Evolutionary conservation across 92 coral and sea anemone species (phyloP), one percentile per base, ranked within the genome.

Genomic region (Heteractis magnifica): DNA sequence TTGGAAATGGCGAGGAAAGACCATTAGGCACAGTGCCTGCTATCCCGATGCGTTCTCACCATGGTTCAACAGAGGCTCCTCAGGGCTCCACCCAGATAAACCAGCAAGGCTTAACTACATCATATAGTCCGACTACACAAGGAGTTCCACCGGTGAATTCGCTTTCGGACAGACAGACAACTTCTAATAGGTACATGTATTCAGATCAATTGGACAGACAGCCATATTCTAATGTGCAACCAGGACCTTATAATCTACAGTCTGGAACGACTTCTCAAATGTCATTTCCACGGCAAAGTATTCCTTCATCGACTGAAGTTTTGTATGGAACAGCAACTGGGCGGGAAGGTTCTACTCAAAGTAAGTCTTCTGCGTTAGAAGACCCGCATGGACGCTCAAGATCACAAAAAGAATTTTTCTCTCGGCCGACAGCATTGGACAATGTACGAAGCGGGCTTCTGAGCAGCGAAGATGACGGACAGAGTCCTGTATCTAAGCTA

Each of bases 401-500:
- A 19, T 16, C 34, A 15, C 71, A 48, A 10, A 71, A 26, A 0
- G 65, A 73, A 34, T 4, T 19, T 50, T 41, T 44, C 20, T 49
- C 71, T 16, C 58, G 82, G 19, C 81, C 87, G n/a, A 48, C 88
- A 9, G 71, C 75, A 10, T n/a, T 84, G n/a, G 77, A 82, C 56
- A 77, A 52, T 16, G 18, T 87, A n/a, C 83, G 77, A 50, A 87
- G 83, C 52, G 86, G 88, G 71, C 88, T 87, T 74, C 55, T 93
- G 77, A 81, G 83, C 78, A 88, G 94, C 68, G 92, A 89, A 8
- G 88, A 82, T 58, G 95, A 94, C 49, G 92, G 84, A 3, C 94
- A 91, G 44, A 97, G 99, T 76, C 99, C 99, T 0, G 99, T 97
- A 12, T 94, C 99, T 1, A 92, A 92, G 83, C 92, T 97, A 56